Conservation (phyloP, 92 coral and sea anemone species). For the Porites cylindrica region DNA sequence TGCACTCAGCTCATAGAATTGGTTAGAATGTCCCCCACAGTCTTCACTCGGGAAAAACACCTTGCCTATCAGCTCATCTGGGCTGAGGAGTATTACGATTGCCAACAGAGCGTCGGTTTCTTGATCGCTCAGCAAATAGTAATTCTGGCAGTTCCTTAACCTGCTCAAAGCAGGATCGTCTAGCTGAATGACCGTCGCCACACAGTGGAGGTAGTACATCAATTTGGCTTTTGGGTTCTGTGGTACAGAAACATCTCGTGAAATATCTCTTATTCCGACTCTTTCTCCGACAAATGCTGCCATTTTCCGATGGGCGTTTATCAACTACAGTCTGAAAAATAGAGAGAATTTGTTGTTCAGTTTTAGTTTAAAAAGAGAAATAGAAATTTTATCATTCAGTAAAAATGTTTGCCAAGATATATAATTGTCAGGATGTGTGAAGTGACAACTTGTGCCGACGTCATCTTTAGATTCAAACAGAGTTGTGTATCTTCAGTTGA, state of each 20-base stretch:
- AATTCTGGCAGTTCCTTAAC: slow-evolving; percentile 26
- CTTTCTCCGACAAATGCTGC: slow-evolving; percentile 6
- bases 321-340: too few relatives aligned
- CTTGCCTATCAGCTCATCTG: slow-evolving; percentile 45
- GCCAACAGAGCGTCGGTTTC: slow-evolving; percentile 44
- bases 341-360: too few relatives aligned
- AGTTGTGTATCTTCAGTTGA: too few relatives aligned
- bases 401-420: too few relatives aligned
- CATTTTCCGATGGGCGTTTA: neutral
- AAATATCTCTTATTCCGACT: neutral
- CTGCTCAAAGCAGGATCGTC: slow-evolving; percentile 2
- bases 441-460: too few relatives aligned
- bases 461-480: too few relatives aligned
- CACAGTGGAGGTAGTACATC: slow-evolving; percentile 4
- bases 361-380: too few relatives aligned
- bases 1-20: slow-evolving; percentile 38
- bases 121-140: slow-evolving; percentile 8
- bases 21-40: slow-evolving; percentile 17
- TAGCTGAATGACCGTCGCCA: slow-evolving; percentile 1
- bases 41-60: slow-evolving; percentile 40
- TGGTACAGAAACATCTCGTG: neutral
- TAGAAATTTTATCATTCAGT: too few relatives aligned
- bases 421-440: too few relatives aligned
- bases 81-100: slow-evolving; percentile 33
- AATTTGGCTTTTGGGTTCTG: neutral